These are phyloP conservation scores for Rhabdornis inornatus DNA, from an alignment of 2,113 vertebrate genomes.

Conservation along the genomic window DNA sequence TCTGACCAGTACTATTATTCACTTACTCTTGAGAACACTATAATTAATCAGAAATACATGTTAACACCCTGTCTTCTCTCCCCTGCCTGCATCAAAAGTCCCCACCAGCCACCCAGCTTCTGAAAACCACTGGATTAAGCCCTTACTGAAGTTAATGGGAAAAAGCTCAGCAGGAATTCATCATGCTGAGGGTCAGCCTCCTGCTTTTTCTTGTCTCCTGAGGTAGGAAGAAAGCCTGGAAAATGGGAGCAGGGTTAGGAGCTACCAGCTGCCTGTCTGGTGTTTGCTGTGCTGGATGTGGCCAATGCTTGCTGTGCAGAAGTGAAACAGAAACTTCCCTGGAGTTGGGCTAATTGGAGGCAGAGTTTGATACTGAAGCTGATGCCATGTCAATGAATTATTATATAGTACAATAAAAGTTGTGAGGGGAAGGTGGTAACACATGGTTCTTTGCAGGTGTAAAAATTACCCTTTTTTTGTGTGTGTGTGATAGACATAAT, in stretches of 20 bases:
- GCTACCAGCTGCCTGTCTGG: not conserved
- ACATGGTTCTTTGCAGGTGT: not conserved
- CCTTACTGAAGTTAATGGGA: conserved; percentile 48
- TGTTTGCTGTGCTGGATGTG: not conserved
- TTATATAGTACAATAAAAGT: not conserved
- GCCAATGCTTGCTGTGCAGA: rapidly evolving
- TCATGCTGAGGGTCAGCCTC: not conserved
- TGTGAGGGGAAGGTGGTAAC: not conserved
- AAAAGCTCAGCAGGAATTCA: conserved; percentile 48
- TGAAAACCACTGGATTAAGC: conserved; percentile 51
- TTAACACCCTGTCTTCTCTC: conserved; percentile 64
- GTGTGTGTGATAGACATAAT: not conserved
- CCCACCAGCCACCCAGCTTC: conserved; percentile 54
- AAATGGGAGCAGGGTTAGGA: not conserved
- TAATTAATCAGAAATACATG: conserved; percentile 67
- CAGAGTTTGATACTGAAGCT: not conserved
- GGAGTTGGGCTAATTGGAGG: not conserved
- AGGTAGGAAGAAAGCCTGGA: not conserved
- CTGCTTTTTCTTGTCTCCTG: conserved; percentile 3
- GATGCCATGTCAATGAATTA: not conserved
- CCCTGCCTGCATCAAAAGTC: conserved; percentile 46
- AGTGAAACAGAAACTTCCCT: not conserved
- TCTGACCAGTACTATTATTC: conserved; percentile 69
- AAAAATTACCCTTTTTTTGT: not conserved
- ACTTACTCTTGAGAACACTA: conserved; percentile 57